Evolutionary conservation across 2,797 vertebrate species (phyloP).

Genomic region (Periparus ater): DNA sequence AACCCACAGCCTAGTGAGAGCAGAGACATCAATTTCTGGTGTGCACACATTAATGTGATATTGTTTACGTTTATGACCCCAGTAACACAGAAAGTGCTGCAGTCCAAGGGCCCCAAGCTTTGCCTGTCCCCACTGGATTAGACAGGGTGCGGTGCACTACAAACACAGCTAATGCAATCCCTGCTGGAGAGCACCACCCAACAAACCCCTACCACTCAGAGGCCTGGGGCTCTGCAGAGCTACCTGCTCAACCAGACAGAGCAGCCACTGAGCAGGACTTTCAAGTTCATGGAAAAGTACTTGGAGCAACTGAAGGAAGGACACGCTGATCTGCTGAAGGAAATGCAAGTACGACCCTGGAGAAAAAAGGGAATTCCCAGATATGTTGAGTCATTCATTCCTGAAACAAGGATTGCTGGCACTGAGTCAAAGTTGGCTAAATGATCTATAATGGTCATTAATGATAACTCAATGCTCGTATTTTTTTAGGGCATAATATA

Average conservation of each 20-base stretch:
- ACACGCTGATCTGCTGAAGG: background rate
- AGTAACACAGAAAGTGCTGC: background rate
- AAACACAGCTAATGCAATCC: background rate
- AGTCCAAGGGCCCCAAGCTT: background rate
- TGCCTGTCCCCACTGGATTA: background rate
- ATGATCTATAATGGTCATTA: background rate
- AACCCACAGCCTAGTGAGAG: background rate
- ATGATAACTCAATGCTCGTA: background rate
- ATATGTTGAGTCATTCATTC: background rate
- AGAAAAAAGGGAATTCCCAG: conserved; percentile 4
- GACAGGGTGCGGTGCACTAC: fast-evolving
- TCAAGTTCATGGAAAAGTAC: conserved; percentile 20
- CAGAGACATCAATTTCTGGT: background rate
- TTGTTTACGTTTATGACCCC: background rate
- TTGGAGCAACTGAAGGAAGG: background rate
- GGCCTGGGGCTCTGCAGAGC: background rate
- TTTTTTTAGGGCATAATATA: background rate
- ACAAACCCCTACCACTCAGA: background rate
- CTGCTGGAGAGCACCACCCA: background rate
- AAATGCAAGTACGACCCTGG: background rate
- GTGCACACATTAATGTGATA: background rate
- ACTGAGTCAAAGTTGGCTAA: background rate
- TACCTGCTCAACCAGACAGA: background rate
- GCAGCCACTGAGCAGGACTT: background rate
- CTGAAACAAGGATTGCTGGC: background rate